Conservation (phyloP, 2,888 invertebrate genomes). For the Drosophila neutralis region DNA sequence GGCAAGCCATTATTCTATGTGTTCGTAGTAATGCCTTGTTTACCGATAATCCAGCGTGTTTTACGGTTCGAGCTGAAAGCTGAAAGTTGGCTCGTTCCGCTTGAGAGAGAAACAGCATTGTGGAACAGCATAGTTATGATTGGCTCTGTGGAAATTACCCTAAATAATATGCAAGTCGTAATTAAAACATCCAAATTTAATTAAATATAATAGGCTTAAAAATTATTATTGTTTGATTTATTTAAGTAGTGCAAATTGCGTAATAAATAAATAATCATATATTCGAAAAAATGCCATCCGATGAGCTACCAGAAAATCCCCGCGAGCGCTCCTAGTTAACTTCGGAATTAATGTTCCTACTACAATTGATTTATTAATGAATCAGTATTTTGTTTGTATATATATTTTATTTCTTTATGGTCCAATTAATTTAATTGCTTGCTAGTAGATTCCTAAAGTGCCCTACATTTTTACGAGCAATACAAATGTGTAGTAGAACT, state of each 20-base stretch:
- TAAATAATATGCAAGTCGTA: neutral
- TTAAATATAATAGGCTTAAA: neutral
- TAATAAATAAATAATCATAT: neutral
- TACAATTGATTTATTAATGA: constrained; percentile 1
- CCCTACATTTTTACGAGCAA: neutral
- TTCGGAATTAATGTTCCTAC: constrained; percentile 87
- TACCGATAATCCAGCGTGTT: too few relatives aligned
- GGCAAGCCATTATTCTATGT: too few relatives aligned
- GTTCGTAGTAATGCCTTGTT: neutral
- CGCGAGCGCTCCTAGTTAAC: constrained; percentile 86
- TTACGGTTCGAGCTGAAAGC: constrained; percentile 14
- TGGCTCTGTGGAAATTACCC: neutral
- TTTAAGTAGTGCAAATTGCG: neutral
- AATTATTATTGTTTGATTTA: neutral
- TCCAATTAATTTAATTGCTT: neutral
- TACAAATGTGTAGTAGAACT: neutral
- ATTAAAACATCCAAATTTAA: neutral
- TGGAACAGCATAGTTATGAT: neutral
- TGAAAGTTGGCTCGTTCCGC: neutral
- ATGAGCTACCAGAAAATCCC: constrained; percentile 85
- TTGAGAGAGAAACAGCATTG: neutral
- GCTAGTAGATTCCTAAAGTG: neutral
- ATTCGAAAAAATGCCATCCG: constrained; percentile 75
- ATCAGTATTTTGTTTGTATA: neutral
- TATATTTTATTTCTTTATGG: neutral